Base-by-base conservation (phyloP, 1,140 invertebrate species). In the Drosophila chauvacae region DNA sequence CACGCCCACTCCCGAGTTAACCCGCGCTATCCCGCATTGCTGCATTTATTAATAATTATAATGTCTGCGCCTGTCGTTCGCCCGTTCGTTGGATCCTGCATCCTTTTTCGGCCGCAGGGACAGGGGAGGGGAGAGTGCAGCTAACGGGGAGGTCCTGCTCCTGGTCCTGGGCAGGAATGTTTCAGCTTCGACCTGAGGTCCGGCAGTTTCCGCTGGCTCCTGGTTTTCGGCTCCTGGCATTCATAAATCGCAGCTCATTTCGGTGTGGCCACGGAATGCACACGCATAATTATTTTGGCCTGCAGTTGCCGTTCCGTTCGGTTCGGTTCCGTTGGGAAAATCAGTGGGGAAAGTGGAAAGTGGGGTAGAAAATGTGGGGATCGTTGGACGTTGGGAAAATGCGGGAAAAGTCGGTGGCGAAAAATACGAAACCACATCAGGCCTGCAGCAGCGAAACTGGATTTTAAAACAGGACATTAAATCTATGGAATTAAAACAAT, bases 1-100 rank as follows among this genome's bases (percentile, higher is more conserved):
- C 33, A 16, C 4, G 7, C 51, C 13, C 47, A 4, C 14, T 7
- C 1, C 11, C 20, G 20, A 45, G 20, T 23, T 45, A 23, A 45
- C 33, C 41, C 26, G 16, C 18, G 30, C 30, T 35, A 35, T 60
- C 55, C 66, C 68, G 71, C 77, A 77, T 74, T 80, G 76, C 53
- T 90, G 85, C 81, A 88, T 88, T 88, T 88, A 88, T 90, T 88
- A 88, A 88, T 88, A 88, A 88, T 88, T 88, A 88, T 88, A 90
- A 88, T 90, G 85, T 88, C 85, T 88, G 85, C 70, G 64, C 77
- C 68, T 80, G 79, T 78, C 81, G 81, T 75, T 68, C 57, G 74
- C 73, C 51, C 44, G 18, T 23, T 62, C 37, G 50, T 45, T 62
- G 53, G 50, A 37, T 37, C 51, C 28, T 75, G 65, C 30, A 66